Evolutionary conservation across 2,888 invertebrate species (phyloP).

Genomic region (Mamestra brassicae): DNA sequence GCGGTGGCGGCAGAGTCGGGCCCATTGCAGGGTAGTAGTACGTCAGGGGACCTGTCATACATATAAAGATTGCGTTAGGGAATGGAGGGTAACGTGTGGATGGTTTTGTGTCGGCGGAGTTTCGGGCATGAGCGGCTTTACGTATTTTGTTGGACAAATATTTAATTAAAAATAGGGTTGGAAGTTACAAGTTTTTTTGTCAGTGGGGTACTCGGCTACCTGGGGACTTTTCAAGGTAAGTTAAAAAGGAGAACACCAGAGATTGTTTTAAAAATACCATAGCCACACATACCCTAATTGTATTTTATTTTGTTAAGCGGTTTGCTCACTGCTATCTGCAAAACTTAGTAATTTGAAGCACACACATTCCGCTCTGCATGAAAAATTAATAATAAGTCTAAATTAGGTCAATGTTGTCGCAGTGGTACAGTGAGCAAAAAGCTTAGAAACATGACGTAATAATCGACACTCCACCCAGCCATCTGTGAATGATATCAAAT

Average conservation of each 20-base stretch:
- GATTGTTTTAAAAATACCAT: slow-evolving; percentile 1
- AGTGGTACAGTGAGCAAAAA: slow-evolving; percentile 32
- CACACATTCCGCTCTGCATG: not conserved
- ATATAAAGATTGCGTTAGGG: slow-evolving; percentile 39
- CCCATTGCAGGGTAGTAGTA: slow-evolving; percentile 90
- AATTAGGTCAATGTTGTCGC: slow-evolving; percentile 45
- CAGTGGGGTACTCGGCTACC: not conserved
- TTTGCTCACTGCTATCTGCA: slow-evolving; percentile 35
- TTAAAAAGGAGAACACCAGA: not conserved
- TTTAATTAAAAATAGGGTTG: not conserved
- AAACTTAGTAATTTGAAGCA: slow-evolving; percentile 4
- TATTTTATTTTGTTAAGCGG: slow-evolving; percentile 9
- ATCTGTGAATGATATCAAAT: slow-evolving; percentile 62
- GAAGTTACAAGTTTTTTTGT: not conserved
- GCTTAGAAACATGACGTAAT: slow-evolving; percentile 55
- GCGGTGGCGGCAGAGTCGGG: slow-evolving; percentile 91
- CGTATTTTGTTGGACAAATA: slow-evolving; percentile 3
- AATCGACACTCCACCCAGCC: slow-evolving; percentile 28
- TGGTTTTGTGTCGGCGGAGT: not conserved
- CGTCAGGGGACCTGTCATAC: slow-evolving; percentile 87
- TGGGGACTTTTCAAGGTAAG: not conserved
- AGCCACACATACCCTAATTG: slow-evolving; percentile 7
- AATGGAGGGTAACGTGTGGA: not conserved
- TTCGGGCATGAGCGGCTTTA: slow-evolving; percentile 13
- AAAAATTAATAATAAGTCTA: slow-evolving; percentile 13